Conservation (phyloP, 2,797 vertebrate species). For the Eulemur rubriventer region DNA sequence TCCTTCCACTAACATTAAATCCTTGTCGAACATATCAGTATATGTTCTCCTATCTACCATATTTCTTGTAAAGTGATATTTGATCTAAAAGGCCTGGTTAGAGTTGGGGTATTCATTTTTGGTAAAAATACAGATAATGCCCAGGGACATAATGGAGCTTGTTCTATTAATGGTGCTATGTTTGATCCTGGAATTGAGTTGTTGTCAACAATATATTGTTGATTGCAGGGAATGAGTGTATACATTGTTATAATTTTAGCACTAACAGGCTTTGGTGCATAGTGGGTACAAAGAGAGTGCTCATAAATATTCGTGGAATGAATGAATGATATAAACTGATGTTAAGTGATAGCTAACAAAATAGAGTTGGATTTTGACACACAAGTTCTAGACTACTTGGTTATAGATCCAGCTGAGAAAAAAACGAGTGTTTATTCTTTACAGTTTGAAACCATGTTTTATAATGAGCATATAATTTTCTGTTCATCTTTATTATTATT, state of each 20-base stretch:
- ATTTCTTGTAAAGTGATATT: neutral
- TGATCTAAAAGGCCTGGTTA: neutral
- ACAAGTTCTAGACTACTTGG: neutral
- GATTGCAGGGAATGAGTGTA: neutral
- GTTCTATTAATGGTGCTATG: neutral
- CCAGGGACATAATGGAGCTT: neutral
- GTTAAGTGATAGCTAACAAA: conserved; percentile 1
- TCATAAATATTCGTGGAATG: neutral
- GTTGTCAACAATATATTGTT: neutral
- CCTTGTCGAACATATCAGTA: no score
- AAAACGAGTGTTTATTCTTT: neutral
- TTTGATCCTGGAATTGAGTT: neutral
- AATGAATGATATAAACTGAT: neutral
- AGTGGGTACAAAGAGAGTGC: neutral
- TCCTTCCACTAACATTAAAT: neutral
- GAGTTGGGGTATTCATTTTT: neutral
- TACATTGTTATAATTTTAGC: neutral
- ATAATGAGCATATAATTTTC: neutral
- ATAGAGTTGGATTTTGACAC: neutral
- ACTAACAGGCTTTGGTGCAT: neutral
- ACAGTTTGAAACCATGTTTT: neutral
- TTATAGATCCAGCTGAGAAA: neutral
- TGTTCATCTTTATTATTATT: neutral
- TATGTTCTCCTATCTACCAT: neutral
- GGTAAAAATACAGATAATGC: neutral